Evolutionary conservation across 1,140 invertebrate genomes (phyloP).

Genomic region (Drosophila nigrodunni): DNA sequence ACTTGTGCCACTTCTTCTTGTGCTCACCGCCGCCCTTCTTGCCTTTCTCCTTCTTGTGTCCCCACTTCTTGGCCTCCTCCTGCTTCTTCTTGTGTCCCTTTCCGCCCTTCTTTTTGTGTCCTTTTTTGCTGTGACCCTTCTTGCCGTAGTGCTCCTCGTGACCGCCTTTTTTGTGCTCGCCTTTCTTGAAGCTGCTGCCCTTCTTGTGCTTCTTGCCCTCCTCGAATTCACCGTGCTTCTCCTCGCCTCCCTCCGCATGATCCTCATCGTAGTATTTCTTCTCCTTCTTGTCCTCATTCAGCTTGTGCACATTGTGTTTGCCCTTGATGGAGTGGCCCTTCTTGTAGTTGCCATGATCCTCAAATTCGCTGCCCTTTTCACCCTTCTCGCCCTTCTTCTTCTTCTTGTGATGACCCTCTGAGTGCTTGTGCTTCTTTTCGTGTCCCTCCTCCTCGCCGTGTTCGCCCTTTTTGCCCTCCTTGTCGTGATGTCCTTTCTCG

Average conservation of each 20-base stretch:
- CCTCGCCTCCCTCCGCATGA: constrained; percentile 90
- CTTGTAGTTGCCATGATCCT: constrained; percentile 88
- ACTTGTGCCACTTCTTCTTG: constrained; percentile 88
- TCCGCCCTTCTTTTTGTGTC: constrained; percentile 87
- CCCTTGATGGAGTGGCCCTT: constrained; percentile 92
- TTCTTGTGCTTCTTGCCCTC: constrained; percentile 89
- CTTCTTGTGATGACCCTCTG: constrained; percentile 90
- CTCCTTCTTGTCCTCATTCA: constrained; percentile 92
- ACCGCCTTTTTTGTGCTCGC: constrained; percentile 88
- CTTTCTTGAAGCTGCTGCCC: constrained; percentile 90
- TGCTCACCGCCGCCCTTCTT: constrained; percentile 89
- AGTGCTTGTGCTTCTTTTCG: constrained; percentile 91
- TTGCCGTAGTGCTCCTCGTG: constrained; percentile 90
- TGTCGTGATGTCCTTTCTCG: constrained; percentile 89
- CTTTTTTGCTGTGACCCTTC: constrained; percentile 90
- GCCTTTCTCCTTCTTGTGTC: constrained; percentile 88
- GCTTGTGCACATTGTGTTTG: constrained; percentile 91
- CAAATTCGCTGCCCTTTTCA: constrained; percentile 88
- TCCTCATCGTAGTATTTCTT: constrained; percentile 93
- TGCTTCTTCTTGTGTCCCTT: constrained; percentile 89
- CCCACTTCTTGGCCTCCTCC: constrained; percentile 88
- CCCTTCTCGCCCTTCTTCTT: constrained; percentile 90
- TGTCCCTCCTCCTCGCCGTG: constrained; percentile 90
- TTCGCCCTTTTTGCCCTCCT: constrained; percentile 89
- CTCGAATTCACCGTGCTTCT: constrained; percentile 89